Evolutionary conservation across 2,888 invertebrate species (phyloP).

Genomic region (Eupeodes luniger): DNA sequence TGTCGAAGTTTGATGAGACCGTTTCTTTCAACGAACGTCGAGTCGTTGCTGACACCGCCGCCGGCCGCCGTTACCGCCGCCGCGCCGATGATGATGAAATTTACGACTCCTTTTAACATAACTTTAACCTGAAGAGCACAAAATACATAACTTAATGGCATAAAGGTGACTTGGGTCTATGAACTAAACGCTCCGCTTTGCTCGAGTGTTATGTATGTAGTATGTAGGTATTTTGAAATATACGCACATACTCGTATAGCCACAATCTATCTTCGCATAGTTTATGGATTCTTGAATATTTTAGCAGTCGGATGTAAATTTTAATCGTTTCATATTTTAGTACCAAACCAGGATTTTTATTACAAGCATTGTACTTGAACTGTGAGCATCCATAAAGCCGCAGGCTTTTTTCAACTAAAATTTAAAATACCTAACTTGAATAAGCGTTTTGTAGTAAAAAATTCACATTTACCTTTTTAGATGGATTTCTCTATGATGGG

Average conservation of each 20-base stretch:
- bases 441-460: conserved; percentile 39
- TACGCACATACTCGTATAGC: not conserved
- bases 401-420: not conserved
- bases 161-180: conserved; percentile 24
- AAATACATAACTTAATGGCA: conserved; percentile 17
- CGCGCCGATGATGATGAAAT: conserved; percentile 57
- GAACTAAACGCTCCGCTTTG: conserved; percentile 31
- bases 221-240: conserved; percentile 34
- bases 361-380: conserved; percentile 46
- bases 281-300: conserved; percentile 53
- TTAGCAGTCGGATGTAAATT: conserved; percentile 31
- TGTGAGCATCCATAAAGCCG: not conserved
- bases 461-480: not conserved
- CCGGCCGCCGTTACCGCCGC: too few species aligned
- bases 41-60: not conserved
- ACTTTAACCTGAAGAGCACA: conserved; percentile 45
- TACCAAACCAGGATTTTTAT: conserved; percentile 38
- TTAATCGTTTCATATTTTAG: conserved; percentile 62
- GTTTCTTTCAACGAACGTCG: conserved; percentile 6
- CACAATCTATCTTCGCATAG: conserved; percentile 57
- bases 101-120: conserved; percentile 45
- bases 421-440: not conserved
- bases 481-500: not conserved
- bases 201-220: not conserved
- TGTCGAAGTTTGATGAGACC: conserved; percentile 37